Evolutionary conservation across 2,797 vertebrate species (phyloP), one percentile per base, ranked within the genome.

Genomic region (Enteromius unitaeniatus): DNA sequence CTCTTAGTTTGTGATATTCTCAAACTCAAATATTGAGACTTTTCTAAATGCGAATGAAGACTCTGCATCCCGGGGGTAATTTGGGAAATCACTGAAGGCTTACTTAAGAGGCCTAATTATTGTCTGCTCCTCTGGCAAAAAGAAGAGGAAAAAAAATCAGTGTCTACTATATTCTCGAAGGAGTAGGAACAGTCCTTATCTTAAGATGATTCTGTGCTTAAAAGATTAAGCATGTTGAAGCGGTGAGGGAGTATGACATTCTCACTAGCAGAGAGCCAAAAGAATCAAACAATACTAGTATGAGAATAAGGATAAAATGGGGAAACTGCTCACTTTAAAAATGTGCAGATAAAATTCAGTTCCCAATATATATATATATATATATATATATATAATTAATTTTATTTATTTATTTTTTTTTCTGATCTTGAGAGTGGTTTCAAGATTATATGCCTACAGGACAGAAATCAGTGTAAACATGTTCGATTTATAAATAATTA

Each of bases 11-110:
- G 11, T 82, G 69, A 23, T 14, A 37, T 64, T 64, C 55, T 49
- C 62, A 49, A 73, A 74, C 19, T 49, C 58, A 82, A 82, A 74
- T 82, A 74, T 74, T 73, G 70, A 62, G 68, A 74, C 65, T 74
- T 37, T 73, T 62, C 23, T 47, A 60, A 74, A 31, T 74, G 42
- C 74, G 58, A 82, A 81, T 72, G 23, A 81, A 73, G 28, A 73
- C 40, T 81, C 37, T 40, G 21, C 28, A 47, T 64, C 42, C 70
- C 9, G 1, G 28, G 5, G 70, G 62, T 62, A 26, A 74, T 62
- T 82, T 74, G 19, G 6, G 28, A 31, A 62, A 49, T 82, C n/a
- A 73, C 42, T 64, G 55, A 62, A 79, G 77, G 58, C 76, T 62
- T 73, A 17, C 53, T 49, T 65, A 72, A 74, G 68, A 74, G 55